Base-by-base conservation (phyloP, 2,113 vertebrate species). In the Podarcis raffonei region DNA sequence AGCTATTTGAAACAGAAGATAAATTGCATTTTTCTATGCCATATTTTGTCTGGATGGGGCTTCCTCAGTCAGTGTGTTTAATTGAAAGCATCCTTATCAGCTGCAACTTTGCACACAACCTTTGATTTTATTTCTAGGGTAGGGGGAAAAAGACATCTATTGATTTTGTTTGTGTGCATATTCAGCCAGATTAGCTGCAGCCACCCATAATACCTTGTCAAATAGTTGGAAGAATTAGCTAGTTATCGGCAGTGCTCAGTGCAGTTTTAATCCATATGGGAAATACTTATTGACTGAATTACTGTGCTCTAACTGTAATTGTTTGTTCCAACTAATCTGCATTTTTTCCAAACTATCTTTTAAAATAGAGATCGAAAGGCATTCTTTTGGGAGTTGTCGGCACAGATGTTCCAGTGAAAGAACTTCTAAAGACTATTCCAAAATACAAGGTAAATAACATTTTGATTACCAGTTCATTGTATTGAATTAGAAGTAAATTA, bases 351-450 rank as follows among this genome's bases (percentile, higher is more conserved):
- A 53, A 94, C 81, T 87, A 81, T 93, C 77, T 65, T 93, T 96
- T 93, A 91, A 89, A 79, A 94, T 89, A 99, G 99, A 98, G 98
- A 93, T 98, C 98, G 30, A 97, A 97, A 84, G 99, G 99, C 62
- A 99, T 99, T 96, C 97, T 99, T 62, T 97, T 99, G 20, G 99
- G 99, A 59, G 99, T 99, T 92, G 99, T 99, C 78, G 99, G 99
- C 87, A 99, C 99, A 83, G 99, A 99, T 81, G 98, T 99, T 85
- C 99, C 99, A 0, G 99, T 99, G 78, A 98, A 98, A 87, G 99
- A 99, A 95, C 98, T 99, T 85, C 95, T 99, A 90, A 99, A 99
- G 96, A 97, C 98, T 69, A 99, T 99, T 92, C 99, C 99, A 81
- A 99, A 99, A 94, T 99, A 99, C 91, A 99, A 99, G 98, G 99